Evolutionary conservation across 2,888 invertebrate genomes (phyloP), one percentile per base, ranked within the genome.

Genomic region (Watsonalla cultraria): DNA sequence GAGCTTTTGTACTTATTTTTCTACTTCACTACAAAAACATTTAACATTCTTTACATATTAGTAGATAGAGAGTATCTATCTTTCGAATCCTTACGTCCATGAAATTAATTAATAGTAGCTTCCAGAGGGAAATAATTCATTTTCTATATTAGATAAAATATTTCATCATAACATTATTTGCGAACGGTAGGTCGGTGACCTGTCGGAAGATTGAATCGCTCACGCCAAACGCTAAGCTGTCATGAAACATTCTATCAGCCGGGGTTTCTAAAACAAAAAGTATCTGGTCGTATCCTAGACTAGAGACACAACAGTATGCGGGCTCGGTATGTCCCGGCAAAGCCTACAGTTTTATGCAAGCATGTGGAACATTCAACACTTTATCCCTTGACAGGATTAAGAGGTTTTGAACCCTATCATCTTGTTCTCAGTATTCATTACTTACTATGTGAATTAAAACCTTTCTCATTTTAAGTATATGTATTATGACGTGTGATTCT

Each of bases 201-300:
- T 55, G 58, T 49, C 58, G 61, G 59, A 66, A 68, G 69, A 68
- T 69, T 66, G 69, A 69, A 37, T 49, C 49, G 48, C 48, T 49
- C 49, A 37, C 37, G 14, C 49, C 49, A 49, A 49, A 39, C 15
- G 37, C 15, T 14, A 13, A 49, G 49, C 49, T 49, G 37, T 49
- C 49, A 49, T 37, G 39, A 37, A 49, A 35, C 37, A 14, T 37
- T 37, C 13, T 49, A 33, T 37, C 13, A 37, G 13, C 49, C 37
- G 14, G 9, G 14, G 37, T 33, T 49, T 49, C 46, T 11, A 37
- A 46, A 51, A 45, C 34, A 51, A 14, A 46, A 13, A 11, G 45
- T 9, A 15, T 9, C 15, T 33, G 46, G 15, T 46, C 34, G 46
- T 45, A 35, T 46, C 35, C 46, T 35, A 46, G 46, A 35, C 45